Conservation (phyloP, 2,113 vertebrate genomes). For the Galemys pyrenaicus region DNA sequence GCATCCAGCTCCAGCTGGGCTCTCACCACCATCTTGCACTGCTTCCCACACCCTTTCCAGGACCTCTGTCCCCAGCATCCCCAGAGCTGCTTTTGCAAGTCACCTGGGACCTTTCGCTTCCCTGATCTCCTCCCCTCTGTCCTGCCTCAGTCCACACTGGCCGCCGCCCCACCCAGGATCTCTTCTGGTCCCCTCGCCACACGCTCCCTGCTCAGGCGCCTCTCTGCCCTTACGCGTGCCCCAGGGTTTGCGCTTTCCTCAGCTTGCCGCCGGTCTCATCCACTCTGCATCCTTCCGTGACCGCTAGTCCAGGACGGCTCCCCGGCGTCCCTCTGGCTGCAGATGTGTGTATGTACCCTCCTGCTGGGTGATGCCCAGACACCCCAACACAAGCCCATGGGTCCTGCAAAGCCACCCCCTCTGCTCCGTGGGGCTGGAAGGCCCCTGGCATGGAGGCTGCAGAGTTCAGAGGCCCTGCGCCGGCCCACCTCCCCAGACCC, state of each 20-base stretch:
- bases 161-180: neutral
- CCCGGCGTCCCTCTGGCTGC: neutral
- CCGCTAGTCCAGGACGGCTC: too few species aligned
- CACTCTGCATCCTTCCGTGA: too few species aligned
- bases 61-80: conserved; percentile 39
- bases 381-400: neutral
- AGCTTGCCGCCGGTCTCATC: neutral
- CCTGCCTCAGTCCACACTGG: neutral
- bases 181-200: neutral
- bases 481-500: neutral
- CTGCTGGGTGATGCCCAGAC: neutral
- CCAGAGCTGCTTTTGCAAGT: conserved; percentile 38
- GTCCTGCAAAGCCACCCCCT: neutral
- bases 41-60: conserved; percentile 50
- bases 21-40: neutral
- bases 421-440: neutral
- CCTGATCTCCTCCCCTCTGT: neutral
- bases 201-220: neutral
- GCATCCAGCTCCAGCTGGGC: neutral
- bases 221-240: neutral
- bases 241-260: conserved; percentile 9
- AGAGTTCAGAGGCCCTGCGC: neutral
- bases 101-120: conserved; percentile 57
- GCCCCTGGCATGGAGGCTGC: neutral
- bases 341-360: neutral